Conservation (phyloP, 2,888 invertebrate species). For the Epirrhoe alternata region DNA sequence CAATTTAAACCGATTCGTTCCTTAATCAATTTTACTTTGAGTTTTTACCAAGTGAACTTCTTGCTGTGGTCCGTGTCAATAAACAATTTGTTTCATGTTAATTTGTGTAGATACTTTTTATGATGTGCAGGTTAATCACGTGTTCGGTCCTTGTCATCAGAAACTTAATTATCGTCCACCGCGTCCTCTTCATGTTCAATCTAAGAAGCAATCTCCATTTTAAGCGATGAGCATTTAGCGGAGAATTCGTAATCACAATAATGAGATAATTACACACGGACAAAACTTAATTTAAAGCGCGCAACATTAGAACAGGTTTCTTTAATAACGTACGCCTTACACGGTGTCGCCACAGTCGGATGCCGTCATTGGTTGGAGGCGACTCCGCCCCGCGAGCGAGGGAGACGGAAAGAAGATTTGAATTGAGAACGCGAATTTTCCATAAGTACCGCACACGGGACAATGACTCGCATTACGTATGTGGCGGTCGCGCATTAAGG, state of each 20-base stretch:
- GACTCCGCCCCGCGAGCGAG: slow-evolving; percentile 84
- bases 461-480: slow-evolving; percentile 85
- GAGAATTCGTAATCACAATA: slow-evolving; percentile 84
- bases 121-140: slow-evolving; percentile 53
- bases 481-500: slow-evolving; percentile 83
- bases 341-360: slow-evolving; percentile 82
- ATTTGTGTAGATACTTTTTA: slow-evolving; percentile 59
- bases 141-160: slow-evolving; percentile 54
- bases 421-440: slow-evolving; percentile 86
- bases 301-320: slow-evolving; percentile 86
- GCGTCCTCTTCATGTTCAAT: slow-evolving; percentile 63
- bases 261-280: slow-evolving; percentile 85
- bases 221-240: slow-evolving; percentile 81
- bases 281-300: slow-evolving; percentile 85
- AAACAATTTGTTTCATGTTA: slow-evolving; percentile 71
- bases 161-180: slow-evolving; percentile 62
- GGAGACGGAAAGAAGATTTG: slow-evolving; percentile 84
- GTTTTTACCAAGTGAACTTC: slow-evolving; percentile 76
- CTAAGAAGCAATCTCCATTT: slow-evolving; percentile 75
- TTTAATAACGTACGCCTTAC: slow-evolving; percentile 85
- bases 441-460: slow-evolving; percentile 84
- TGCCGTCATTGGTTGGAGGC: slow-evolving; percentile 81
- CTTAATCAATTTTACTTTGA: slow-evolving; percentile 83
- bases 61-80: slow-evolving; percentile 71
- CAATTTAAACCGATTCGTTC: slow-evolving; percentile 85